Conservation (phyloP, 2,888 invertebrate genomes). For the Caenorhabditis auriculariae region DNA sequence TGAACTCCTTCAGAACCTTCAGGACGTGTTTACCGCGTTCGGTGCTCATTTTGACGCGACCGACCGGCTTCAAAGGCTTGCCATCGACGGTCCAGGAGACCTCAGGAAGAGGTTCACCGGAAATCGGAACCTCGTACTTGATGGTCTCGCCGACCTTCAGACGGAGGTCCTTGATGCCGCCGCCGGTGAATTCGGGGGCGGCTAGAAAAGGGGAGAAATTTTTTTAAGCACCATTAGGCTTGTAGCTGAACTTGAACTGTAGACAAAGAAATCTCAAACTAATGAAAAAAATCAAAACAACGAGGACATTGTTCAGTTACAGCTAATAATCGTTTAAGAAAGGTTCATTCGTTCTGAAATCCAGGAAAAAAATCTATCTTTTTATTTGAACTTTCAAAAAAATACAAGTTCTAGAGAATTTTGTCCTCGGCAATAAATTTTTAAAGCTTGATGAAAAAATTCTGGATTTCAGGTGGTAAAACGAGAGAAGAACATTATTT, state of each 20-base stretch:
- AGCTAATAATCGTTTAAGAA: too few relatives aligned
- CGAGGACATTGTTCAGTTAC: too few relatives aligned
- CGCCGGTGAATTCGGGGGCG: conserved; percentile 78
- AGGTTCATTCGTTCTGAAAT: too few relatives aligned
- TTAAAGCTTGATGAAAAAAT: not conserved
- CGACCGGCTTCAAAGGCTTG: conserved; percentile 58
- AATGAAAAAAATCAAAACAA: too few relatives aligned
- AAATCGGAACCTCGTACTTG: conserved; percentile 87
- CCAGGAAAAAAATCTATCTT: too few relatives aligned
- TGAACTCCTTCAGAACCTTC: conserved; percentile 60
- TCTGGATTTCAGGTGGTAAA: not conserved
- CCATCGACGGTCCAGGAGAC: conserved; percentile 80
- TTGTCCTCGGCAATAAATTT: too few relatives aligned
- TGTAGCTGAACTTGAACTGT: not conserved
- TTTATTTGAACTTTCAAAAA: too few relatives aligned
- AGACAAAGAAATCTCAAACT: too few relatives aligned
- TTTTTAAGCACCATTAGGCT: not conserved
- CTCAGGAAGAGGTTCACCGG: conserved; percentile 94
- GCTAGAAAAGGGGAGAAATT: conserved; percentile 34
- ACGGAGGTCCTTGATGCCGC: conserved; percentile 85
- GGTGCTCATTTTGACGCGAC: conserved; percentile 64
- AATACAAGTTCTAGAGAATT: too few relatives aligned
- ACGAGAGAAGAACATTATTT: not conserved
- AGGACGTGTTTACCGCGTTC: conserved; percentile 64
- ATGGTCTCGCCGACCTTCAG: conserved; percentile 95